A percentile compares a stretch with the other conserved stretches of the same genome.
Conservation (phyloP, 2,888 invertebrate genomes). For the Zhuqinia jingwanae region DNA sequence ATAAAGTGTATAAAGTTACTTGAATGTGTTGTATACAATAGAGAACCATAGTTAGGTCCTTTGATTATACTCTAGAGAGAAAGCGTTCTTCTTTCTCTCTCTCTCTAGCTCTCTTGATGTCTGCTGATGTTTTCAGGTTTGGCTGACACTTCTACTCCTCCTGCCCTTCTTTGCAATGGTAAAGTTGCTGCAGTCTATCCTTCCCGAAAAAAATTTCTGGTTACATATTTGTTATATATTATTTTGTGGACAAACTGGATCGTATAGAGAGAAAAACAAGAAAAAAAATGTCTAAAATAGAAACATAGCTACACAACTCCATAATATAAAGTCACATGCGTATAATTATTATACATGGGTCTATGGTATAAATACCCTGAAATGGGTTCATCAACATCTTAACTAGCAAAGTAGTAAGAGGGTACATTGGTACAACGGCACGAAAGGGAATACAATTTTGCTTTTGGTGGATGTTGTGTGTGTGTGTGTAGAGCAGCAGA, state of each 20-base stretch:
- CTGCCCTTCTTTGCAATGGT: neutral
- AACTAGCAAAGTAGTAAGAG: slow-evolving; percentile 41
- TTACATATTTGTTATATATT: neutral
- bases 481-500: no score
- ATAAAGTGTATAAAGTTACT: slow-evolving; percentile 20
- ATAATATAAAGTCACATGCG: no score
- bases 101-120: neutral
- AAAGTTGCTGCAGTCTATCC: slow-evolving; percentile 28
- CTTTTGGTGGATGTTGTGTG: no score
- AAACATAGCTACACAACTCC: no score
- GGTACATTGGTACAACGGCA: neutral
- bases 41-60: slow-evolving; percentile 44
- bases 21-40: slow-evolving; percentile 18
- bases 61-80: slow-evolving; percentile 70
- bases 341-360: neutral
- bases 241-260: neutral
- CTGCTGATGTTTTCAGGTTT: slow-evolving; percentile 35
- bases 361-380: neutral
- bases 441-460: neutral
- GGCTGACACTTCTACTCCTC: slow-evolving; percentile 17
- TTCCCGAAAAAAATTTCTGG: slow-evolving; percentile 34
- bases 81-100: no score
- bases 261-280: neutral
- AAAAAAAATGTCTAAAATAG: slow-evolving; percentile 17
- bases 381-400: slow-evolving; percentile 53